phyloP scores from a whole-genome alignment of 2,113 vertebrate genomes.

The Barbus barbus region DNA sequence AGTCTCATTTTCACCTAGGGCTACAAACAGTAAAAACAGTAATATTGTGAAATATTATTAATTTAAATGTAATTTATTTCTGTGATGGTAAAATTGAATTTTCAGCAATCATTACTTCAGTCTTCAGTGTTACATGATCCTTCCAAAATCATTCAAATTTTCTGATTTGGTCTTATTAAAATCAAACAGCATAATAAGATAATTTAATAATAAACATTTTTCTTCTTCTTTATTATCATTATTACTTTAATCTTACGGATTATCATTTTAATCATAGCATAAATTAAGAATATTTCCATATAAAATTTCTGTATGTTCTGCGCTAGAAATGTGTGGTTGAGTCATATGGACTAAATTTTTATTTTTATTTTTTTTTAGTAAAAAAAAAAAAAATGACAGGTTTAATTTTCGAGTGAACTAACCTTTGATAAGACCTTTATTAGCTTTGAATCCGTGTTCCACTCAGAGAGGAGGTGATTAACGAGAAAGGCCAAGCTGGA shows the following conservation, averaged over 20 bases:
- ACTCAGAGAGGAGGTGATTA: conserved; percentile 1
- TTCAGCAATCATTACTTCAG: neutral
- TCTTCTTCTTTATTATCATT: too few relatives aligned
- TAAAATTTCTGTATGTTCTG: neutral
- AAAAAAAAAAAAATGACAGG: neutral
- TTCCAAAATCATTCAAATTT: neutral
- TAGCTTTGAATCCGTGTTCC: conserved; percentile 24
- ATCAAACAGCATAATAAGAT: too few relatives aligned
- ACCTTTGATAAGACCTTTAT: conserved; percentile 27
- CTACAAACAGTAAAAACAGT: neutral
- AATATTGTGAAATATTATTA: neutral
- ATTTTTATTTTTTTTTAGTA: too few relatives aligned
- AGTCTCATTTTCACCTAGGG: neutral
- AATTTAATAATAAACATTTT: too few relatives aligned
- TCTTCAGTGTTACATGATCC: neutral
- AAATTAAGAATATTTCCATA: neutral
- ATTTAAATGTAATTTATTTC: neutral
- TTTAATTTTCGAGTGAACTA: neutral
- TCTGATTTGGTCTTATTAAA: too few relatives aligned
- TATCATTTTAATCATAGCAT: too few relatives aligned
- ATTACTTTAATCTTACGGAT: too few relatives aligned
- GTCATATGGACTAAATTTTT: neutral
- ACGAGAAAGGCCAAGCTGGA: neutral
- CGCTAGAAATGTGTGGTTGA: neutral
- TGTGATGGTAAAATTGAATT: neutral